A percentile compares a stretch with the other conserved stretches of the same genome.
phyloP scores from a whole-genome alignment of 2,113 vertebrate genomes.

The Cephalopterus ornatus region DNA sequence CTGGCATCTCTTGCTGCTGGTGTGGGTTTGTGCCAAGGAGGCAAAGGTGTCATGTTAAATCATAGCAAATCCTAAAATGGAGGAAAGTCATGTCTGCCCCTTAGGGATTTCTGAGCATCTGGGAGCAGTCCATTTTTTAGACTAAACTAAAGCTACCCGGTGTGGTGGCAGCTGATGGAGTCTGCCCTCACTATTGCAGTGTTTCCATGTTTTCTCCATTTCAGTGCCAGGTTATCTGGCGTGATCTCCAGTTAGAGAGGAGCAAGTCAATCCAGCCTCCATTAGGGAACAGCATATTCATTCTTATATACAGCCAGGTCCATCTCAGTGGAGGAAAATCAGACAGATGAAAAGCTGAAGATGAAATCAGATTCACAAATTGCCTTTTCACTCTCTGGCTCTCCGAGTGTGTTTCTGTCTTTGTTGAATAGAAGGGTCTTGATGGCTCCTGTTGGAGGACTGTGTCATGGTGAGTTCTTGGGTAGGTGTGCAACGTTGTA shows the following conservation, averaged over 20 bases:
- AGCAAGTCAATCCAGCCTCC: neutral
- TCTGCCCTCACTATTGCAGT: neutral
- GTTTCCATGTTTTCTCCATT: neutral
- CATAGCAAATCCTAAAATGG: neutral
- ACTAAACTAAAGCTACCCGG: neutral
- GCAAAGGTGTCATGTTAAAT: neutral
- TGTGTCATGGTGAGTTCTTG: neutral
- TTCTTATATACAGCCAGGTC: neutral
- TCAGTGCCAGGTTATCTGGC: neutral
- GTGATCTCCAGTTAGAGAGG: neutral
- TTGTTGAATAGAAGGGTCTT: neutral
- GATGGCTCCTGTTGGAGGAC: neutral
- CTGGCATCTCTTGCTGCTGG: rapidly evolving
- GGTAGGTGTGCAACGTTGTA: neutral
- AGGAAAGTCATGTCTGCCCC: neutral
- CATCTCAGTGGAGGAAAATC: neutral
- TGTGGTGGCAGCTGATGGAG: neutral
- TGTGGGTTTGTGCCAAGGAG: neutral
- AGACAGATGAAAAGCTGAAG: neutral
- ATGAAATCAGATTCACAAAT: neutral
- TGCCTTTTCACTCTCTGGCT: neutral
- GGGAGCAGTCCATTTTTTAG: neutral
- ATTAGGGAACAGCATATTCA: neutral
- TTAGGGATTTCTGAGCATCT: neutral
- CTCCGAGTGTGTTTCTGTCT: neutral